Percentiles rank a stretch among this genome's conserved stretches.
Evolutionary conservation across 2,888 invertebrate species (phyloP).

Genomic region (Rhogogaster chlorosoma): DNA sequence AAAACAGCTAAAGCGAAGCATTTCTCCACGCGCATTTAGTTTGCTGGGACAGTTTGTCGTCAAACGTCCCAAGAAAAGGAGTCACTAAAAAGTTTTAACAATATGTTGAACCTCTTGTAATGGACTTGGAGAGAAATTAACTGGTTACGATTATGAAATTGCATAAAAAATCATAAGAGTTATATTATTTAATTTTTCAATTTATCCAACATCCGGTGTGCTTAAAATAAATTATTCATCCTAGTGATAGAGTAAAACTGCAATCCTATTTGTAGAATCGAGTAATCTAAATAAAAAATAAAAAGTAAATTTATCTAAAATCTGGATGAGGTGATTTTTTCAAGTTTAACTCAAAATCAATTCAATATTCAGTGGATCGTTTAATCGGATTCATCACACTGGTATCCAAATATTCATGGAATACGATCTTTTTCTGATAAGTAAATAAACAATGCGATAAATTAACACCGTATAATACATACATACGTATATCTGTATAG

Average conservation of each 20-base stretch:
- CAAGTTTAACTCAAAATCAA: not conserved
- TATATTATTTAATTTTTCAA: not conserved
- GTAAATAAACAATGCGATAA: not conserved
- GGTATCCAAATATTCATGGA: not conserved
- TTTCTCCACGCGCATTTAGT: constrained; percentile 68
- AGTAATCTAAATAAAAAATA: not conserved
- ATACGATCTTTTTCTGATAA: not conserved
- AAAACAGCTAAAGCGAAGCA: constrained; percentile 63
- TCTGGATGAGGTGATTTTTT: not conserved
- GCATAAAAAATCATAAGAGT: not conserved
- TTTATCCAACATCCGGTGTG: not conserved
- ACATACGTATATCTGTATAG: not conserved
- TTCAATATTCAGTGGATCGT: not conserved
- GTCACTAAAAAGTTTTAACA: not conserved
- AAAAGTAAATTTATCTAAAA: not conserved
- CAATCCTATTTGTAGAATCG: not conserved
- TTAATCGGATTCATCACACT: not conserved
- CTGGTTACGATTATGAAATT: not conserved
- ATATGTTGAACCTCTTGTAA: not conserved
- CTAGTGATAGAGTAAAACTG: not conserved
- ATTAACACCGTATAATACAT: not conserved
- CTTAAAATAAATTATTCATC: not conserved
- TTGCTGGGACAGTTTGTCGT: constrained; percentile 67
- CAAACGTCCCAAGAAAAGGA: constrained; percentile 56
- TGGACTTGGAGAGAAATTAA: not conserved